These are phyloP conservation scores for Trissolcus basalis DNA, from an alignment of 1,140 invertebrate species.

Conservation along the genomic window DNA sequence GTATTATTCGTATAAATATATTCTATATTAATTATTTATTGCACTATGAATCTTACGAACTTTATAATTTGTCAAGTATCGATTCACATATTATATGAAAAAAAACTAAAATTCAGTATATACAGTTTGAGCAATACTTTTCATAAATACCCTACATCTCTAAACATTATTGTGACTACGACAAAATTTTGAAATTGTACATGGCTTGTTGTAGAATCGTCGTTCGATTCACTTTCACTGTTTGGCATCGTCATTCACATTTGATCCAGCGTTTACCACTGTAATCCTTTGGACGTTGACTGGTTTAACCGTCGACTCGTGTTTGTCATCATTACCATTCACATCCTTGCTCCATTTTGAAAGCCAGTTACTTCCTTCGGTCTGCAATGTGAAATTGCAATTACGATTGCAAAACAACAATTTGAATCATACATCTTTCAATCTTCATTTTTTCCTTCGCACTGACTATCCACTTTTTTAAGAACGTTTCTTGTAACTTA, in stretches of 20 bases:
- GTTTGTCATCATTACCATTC: constrained; percentile 24
- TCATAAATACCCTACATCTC: constrained; percentile 5
- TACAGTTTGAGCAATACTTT: constrained; percentile 20
- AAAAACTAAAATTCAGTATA: neutral
- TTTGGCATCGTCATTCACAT: constrained; percentile 21
- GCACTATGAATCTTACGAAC: neutral
- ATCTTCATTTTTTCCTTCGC: neutral
- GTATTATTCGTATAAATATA: too few species aligned
- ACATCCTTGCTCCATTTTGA: constrained; percentile 60
- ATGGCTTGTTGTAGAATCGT: constrained; percentile 17
- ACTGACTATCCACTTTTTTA: too few species aligned
- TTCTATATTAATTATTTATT: neutral
- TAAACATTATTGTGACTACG: constrained; percentile 11
- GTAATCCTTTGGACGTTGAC: constrained; percentile 47
- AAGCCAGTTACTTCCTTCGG: constrained; percentile 56
- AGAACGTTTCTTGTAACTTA: neutral
- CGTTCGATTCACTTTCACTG: constrained; percentile 30
- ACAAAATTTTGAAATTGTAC: constrained; percentile 32
- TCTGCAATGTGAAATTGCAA: constrained; percentile 41
- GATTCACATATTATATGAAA: constrained; percentile 3
- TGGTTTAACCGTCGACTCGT: constrained; percentile 16
- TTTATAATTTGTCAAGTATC: constrained; percentile 1
- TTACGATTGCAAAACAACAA: constrained; percentile 1
- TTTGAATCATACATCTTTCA: neutral
- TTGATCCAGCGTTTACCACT: constrained; percentile 21